A percentile compares a stretch with the other conserved stretches of the same genome.
phyloP scores from a whole-genome alignment of 2,797 vertebrate species.

The Poeciliopsis gracilis region DNA sequence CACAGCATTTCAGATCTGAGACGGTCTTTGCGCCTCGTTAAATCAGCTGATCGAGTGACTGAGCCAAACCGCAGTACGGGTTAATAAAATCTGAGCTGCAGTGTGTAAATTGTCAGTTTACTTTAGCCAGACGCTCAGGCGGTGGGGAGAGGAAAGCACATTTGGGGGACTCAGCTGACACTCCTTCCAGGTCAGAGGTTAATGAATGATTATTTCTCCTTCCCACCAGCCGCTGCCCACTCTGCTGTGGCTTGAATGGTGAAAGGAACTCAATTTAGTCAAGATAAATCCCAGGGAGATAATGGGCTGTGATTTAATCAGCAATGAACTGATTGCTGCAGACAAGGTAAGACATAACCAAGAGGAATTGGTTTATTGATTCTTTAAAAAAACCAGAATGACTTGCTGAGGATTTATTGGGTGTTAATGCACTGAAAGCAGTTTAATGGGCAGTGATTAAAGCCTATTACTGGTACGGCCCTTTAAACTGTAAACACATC shows the following conservation, averaged over 20 bases:
- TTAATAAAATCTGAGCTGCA: slow-evolving; percentile 70
- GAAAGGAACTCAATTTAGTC: slow-evolving; percentile 80
- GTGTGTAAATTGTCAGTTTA: slow-evolving; percentile 71
- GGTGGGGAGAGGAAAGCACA: slow-evolving; percentile 30
- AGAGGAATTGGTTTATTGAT: slow-evolving; percentile 80
- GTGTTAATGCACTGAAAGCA: slow-evolving; percentile 67
- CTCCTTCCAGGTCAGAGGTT: slow-evolving; percentile 79
- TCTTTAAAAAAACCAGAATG: slow-evolving; percentile 43
- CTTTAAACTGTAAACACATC: slow-evolving; percentile 45
- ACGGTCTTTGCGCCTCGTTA: slow-evolving; percentile 13
- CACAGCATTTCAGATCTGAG: slow-evolving; percentile 32
- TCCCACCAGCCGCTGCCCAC: slow-evolving; percentile 74
- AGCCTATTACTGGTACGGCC: slow-evolving; percentile 37
- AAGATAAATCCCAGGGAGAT: slow-evolving; percentile 75
- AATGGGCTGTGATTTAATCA: slow-evolving; percentile 79
- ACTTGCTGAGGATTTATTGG: slow-evolving; percentile 45
- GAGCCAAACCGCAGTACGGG: slow-evolving; percentile 48
- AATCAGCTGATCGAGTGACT: slow-evolving; percentile 62
- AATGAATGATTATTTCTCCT: slow-evolving; percentile 83
- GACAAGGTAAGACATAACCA: slow-evolving; percentile 75
- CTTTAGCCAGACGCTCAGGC: slow-evolving; percentile 41
- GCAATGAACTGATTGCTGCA: slow-evolving; percentile 62
- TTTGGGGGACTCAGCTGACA: slow-evolving; percentile 67
- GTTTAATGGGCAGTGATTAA: slow-evolving; percentile 69
- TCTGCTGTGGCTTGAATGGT: slow-evolving; percentile 73